Evolutionary conservation across 2,888 invertebrate species (phyloP).

Genomic region (Herminia tarsipennalis): DNA sequence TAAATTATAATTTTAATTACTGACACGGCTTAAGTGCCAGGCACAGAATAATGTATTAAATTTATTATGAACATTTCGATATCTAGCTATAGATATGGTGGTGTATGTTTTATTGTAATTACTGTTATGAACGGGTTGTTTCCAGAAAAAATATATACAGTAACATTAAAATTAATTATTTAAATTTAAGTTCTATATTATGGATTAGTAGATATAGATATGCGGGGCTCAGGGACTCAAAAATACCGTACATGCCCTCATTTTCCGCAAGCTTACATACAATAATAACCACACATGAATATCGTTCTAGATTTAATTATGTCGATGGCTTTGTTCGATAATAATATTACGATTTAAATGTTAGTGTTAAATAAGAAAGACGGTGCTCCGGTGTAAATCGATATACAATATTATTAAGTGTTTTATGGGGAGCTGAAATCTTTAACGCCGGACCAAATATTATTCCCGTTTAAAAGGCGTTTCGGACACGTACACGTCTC

Average conservation of each 20-base stretch:
- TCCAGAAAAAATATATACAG: background rate
- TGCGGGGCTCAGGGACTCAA: too few relatives aligned
- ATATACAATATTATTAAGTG: constrained; percentile 64
- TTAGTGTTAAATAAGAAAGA: constrained; percentile 27
- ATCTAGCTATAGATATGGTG: background rate
- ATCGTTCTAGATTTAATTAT: constrained; percentile 20
- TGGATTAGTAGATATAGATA: too few relatives aligned
- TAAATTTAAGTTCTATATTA: too few relatives aligned
- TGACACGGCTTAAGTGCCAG: constrained; percentile 9
- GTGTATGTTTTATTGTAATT: background rate
- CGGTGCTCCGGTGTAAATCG: constrained; percentile 33
- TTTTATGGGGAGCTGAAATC: constrained; percentile 68
- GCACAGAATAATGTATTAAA: constrained; percentile 32
- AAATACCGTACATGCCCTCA: too few relatives aligned
- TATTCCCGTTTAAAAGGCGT: constrained; percentile 57
- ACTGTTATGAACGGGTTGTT: background rate
- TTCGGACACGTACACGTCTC: constrained; percentile 58
- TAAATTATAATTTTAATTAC: constrained; percentile 50
- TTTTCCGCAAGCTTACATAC: too few relatives aligned
- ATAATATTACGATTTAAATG: constrained; percentile 19
- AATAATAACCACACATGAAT: background rate
- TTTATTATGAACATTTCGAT: background rate
- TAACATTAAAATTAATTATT: background rate
- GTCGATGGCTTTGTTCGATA: constrained; percentile 16
- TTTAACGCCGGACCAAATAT: constrained; percentile 57